Conservation (phyloP, 2,888 invertebrate species). For the Frankliniella fusca region DNA sequence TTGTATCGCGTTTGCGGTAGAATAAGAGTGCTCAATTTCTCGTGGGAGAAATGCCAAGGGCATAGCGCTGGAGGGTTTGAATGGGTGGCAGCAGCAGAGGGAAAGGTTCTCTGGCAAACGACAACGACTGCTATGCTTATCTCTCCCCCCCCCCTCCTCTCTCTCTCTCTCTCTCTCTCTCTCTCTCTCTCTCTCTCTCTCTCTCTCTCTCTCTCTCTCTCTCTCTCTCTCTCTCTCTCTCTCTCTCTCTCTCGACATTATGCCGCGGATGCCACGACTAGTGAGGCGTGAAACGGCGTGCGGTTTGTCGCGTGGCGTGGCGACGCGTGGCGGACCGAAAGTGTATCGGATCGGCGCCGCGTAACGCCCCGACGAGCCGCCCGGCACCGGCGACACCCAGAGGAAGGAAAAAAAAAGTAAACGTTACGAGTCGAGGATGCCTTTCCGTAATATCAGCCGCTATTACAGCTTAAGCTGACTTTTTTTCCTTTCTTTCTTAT, state of each 20-base stretch:
- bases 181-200: slow-evolving; percentile 9
- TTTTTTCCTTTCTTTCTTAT: background rate
- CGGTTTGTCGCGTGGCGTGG: background rate
- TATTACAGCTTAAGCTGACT: background rate
- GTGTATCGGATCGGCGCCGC: background rate
- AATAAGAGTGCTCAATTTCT: too few species aligned
- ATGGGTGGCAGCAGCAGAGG: background rate
- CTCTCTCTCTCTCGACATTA: background rate
- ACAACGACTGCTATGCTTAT: background rate
- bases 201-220: slow-evolving; percentile 18
- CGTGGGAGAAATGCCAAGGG: background rate
- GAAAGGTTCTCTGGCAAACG: too few species aligned
- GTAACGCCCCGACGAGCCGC: background rate
- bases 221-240: slow-evolving; percentile 18
- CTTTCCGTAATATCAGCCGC: background rate
- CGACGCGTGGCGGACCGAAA: background rate
- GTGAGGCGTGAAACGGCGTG: background rate
- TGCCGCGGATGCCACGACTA: background rate
- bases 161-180: background rate
- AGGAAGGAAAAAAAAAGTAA: background rate
- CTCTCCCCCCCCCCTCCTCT: background rate
- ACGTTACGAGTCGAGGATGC: too few species aligned
- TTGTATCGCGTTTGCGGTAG: too few species aligned
- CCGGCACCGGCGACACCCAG: background rate
- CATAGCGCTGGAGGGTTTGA: background rate